Evolutionary conservation across 2,797 vertebrate species (phyloP).

Genomic region (Sebastes iracundus): DNA sequence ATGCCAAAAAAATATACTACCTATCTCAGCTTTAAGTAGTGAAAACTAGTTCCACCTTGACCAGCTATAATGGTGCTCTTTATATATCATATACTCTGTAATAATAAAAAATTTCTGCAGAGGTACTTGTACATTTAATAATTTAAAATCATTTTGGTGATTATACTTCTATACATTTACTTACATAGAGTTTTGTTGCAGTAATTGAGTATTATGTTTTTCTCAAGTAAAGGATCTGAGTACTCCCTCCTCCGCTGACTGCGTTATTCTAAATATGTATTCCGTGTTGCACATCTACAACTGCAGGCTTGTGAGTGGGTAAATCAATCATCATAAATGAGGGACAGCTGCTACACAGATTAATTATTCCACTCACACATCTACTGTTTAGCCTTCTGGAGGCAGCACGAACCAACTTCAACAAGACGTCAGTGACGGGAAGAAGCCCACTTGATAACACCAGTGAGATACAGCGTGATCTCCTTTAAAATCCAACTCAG

Average conservation of each 20-base stretch:
- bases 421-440: constrained; percentile 18
- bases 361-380: constrained; percentile 40
- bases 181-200: neutral
- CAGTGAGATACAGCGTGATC: neutral
- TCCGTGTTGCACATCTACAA: constrained; percentile 10
- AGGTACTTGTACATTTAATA: neutral
- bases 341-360: constrained; percentile 36
- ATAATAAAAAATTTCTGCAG: accelerated
- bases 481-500: constrained; percentile 4
- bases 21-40: neutral
- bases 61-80: neutral
- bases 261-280: neutral
- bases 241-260: neutral
- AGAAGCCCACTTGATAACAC: constrained; percentile 2
- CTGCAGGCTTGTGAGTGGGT: neutral
- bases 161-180: neutral
- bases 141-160: neutral
- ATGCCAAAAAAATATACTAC: neutral
- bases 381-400: constrained; percentile 38
- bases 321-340: constrained; percentile 40
- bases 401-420: neutral
- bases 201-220: neutral
- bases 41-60: neutral
- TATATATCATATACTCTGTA: neutral
- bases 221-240: neutral